Base-by-base conservation (phyloP, 2,113 vertebrate genomes). In the Tyto alba region DNA sequence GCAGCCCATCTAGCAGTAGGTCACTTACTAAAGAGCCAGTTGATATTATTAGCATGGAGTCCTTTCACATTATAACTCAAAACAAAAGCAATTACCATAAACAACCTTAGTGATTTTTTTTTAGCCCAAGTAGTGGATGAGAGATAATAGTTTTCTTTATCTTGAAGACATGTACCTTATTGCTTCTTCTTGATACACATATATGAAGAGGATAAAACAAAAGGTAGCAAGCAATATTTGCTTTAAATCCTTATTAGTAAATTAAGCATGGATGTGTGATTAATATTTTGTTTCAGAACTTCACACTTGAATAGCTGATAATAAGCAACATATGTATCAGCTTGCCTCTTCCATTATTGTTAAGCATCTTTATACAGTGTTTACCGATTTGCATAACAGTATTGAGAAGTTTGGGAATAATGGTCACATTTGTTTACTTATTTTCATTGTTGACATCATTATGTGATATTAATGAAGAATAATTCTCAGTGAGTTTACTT, bases 251-350 rank as follows among this genome's bases (percentile, higher is more conserved):
- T 50, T 84, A 59, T 84, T 91, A 91, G 78, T 73, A 94, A 91
- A 86, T 95, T 73, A 79, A 86, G 36, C 75, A 79, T 86, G 80
- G 53, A 86, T 94, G 10, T 85, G 82, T 85, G 89, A 87, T 94
- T 90, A 86, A 71, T 71, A 67, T 91, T 95, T 96, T 86, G 32
- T 95, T 86, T 94, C 79, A 93, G 63, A 55, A 60, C 77, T 94
- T 80, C 73, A 84, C 66, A 40, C 50, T 72, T 88, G 84, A 93
- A 82, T 56, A 90, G 66, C 77, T 92, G 78, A 68, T 87, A 84
- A 77, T 76, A 87, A 94, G 72, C 68, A 90, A 40, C 12, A 10
- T 91, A 21, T 64, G 53, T 73, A 79, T 94, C 41, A 88, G 50
- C 29, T 40, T 85, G 57, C 40, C 52, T 89, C 41, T 95, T 60